phyloP scores from a whole-genome alignment of 2,797 vertebrate genomes.

The Acanthiza pusilla region DNA sequence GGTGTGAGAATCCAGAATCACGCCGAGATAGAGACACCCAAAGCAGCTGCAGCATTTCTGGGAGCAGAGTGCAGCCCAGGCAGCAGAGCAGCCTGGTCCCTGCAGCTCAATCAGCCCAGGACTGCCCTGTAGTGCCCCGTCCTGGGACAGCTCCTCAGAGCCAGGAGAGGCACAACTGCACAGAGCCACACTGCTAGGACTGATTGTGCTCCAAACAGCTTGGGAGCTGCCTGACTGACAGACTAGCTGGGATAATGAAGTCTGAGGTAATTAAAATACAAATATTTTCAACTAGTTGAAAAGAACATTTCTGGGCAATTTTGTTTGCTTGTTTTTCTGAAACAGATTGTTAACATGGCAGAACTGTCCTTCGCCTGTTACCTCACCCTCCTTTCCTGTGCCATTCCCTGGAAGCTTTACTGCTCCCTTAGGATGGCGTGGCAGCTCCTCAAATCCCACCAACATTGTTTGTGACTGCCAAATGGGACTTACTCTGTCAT shows the following conservation, averaged over 20 bases:
- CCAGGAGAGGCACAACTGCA: background rate
- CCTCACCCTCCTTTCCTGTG: background rate
- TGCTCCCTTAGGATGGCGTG: background rate
- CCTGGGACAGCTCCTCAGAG: background rate
- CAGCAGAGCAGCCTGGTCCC: background rate
- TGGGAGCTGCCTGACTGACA: background rate
- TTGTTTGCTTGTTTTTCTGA: background rate
- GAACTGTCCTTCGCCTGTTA: background rate
- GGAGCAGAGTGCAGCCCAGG: background rate
- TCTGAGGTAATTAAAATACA: background rate
- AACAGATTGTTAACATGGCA: background rate
- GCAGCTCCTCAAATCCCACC: background rate
- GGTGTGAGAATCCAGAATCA: rapidly evolving
- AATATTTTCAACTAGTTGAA: background rate
- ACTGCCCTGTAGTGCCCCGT: rapidly evolving
- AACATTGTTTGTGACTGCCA: background rate
- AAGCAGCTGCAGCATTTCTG: background rate
- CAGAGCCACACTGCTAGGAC: background rate
- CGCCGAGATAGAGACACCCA: rapidly evolving
- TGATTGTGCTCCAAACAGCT: background rate
- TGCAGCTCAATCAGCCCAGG: background rate
- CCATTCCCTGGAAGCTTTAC: background rate
- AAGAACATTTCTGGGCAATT: background rate
- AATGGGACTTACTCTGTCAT: background rate
- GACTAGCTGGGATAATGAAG: background rate